Conservation (phyloP, 2,888 invertebrate genomes). For the Sialis fuliginosa region DNA sequence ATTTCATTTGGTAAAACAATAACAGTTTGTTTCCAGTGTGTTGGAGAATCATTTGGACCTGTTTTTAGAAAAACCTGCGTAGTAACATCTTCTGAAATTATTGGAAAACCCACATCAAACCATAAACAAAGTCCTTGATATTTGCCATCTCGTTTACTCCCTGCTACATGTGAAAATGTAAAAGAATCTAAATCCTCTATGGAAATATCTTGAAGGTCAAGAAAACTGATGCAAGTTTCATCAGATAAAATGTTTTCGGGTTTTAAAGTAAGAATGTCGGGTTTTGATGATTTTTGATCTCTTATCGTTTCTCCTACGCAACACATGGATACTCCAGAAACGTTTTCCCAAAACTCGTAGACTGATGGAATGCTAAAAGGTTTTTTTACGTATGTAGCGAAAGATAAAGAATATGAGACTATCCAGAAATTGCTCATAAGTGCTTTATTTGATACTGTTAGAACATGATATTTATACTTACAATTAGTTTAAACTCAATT, state of each 20-base stretch:
- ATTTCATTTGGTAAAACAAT: conserved; percentile 54
- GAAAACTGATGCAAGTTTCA: conserved; percentile 44
- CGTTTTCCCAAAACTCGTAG: conserved; percentile 57
- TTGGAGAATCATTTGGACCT: conserved; percentile 32
- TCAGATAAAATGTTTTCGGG: conserved; percentile 42
- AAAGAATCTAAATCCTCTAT: conserved; percentile 39
- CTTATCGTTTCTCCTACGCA: conserved; percentile 44
- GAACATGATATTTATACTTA: no score
- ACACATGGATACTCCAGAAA: conserved; percentile 66
- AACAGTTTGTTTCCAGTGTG: conserved; percentile 60
- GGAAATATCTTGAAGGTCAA: conserved; percentile 45
- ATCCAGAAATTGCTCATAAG: no score
- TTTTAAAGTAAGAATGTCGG: conserved; percentile 40
- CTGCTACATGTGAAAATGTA: conserved; percentile 39
- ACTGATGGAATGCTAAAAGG: conserved; percentile 38
- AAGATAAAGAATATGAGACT: not conserved
- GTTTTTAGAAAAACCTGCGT: conserved; percentile 32
- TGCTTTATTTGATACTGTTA: no score
- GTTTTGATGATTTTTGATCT: conserved; percentile 39
- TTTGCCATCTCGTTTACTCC: conserved; percentile 35
- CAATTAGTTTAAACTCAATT: no score
- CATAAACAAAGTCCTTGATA: conserved; percentile 67
- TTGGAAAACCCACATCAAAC: conserved; percentile 63
- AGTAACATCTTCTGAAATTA: conserved; percentile 18
- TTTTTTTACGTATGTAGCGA: not conserved